Conservation (phyloP, 2,113 vertebrate genomes). For the Equus przewalskii region DNA sequence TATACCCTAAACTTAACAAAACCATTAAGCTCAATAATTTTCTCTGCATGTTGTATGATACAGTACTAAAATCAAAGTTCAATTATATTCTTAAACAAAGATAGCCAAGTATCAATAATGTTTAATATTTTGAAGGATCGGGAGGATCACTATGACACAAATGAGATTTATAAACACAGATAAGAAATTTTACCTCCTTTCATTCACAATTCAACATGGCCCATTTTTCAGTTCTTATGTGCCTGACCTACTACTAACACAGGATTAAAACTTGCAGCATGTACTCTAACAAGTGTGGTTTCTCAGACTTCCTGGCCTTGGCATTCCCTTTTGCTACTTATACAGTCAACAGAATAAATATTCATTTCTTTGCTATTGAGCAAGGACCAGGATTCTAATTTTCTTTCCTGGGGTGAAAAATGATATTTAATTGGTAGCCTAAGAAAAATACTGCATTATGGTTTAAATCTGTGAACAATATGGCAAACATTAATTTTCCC, state of each 20-base stretch:
- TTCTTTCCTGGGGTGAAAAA: not conserved
- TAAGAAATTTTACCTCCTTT: not conserved
- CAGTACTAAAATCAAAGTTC: not conserved
- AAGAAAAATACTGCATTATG: constrained; percentile 12
- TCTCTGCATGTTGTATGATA: not conserved
- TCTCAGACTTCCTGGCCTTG: not conserved
- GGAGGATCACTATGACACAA: not conserved
- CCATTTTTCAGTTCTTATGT: not conserved
- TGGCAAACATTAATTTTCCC: constrained; percentile 48
- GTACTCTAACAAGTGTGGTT: not conserved
- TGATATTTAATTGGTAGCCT: not conserved
- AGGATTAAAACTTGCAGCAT: not conserved
- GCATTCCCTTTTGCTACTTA: constrained; percentile 20
- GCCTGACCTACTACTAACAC: not conserved
- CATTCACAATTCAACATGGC: not conserved
- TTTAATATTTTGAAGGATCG: not conserved
- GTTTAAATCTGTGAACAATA: constrained; percentile 44
- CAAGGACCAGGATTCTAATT: constrained; percentile 38
- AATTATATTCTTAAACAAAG: constrained; percentile 24
- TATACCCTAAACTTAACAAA: not conserved
- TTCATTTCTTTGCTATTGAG: not conserved
- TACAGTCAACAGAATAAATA: constrained; percentile 39
- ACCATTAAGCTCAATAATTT: not conserved
- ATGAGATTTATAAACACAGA: not conserved
- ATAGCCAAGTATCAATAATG: not conserved